Conservation (phyloP, 1,140 invertebrate species). For the Helicoverpa zea region DNA sequence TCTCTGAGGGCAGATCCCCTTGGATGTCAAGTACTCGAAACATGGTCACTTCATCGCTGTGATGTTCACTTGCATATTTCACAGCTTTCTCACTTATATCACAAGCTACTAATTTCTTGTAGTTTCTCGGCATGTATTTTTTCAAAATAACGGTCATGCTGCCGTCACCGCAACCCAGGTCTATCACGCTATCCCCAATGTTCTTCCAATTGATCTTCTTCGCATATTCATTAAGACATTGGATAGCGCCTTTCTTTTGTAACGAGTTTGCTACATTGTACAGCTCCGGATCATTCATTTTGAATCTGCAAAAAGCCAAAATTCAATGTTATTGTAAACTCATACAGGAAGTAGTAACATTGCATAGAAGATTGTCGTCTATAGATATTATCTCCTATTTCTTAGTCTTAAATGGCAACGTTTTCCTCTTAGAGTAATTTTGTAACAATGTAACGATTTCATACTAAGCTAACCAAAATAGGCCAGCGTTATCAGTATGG, state of each 20-base stretch:
- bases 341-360: slow-evolving; percentile 24
- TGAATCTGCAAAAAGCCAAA: slow-evolving; percentile 18
- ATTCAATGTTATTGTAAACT: background rate
- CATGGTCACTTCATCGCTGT: slow-evolving; percentile 82
- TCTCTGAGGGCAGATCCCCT: slow-evolving; percentile 82
- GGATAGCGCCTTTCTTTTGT: slow-evolving; percentile 90
- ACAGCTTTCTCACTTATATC: slow-evolving; percentile 92
- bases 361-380: slow-evolving; percentile 5
- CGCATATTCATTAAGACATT: slow-evolving; percentile 90
- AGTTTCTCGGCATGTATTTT: slow-evolving; percentile 88
- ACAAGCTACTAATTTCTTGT: slow-evolving; percentile 86
- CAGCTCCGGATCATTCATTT: slow-evolving; percentile 89
- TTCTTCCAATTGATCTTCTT: slow-evolving; percentile 88
- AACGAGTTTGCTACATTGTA: slow-evolving; percentile 89
- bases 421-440: slow-evolving; percentile 40
- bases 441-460: slow-evolving; percentile 67
- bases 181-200: slow-evolving; percentile 88
- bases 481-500: slow-evolving; percentile 56
- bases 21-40: slow-evolving; percentile 91
- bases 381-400: slow-evolving; percentile 10
- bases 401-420: slow-evolving; percentile 19
- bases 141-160: slow-evolving; percentile 91
- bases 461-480: slow-evolving; percentile 64
- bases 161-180: slow-evolving; percentile 94
- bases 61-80: slow-evolving; percentile 88